Percentiles rank a stretch among this genome's conserved stretches.
Evolutionary conservation across 2,113 vertebrate species (phyloP).

Genomic region (Castor canadensis): DNA sequence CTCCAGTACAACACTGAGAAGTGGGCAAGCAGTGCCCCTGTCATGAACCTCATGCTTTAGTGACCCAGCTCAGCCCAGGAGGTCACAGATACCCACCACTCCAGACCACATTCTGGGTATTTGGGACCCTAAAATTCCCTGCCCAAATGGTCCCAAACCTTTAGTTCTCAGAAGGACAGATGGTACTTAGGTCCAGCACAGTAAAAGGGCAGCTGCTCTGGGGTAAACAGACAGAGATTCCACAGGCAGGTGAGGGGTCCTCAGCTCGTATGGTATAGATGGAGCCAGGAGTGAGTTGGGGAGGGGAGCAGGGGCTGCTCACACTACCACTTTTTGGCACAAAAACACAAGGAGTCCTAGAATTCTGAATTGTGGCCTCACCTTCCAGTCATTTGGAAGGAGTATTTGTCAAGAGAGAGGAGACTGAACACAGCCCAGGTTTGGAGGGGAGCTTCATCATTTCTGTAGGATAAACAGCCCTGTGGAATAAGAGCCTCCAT

Average conservation of each 20-base stretch:
- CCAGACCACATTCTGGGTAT: background rate
- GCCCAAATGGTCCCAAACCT: background rate
- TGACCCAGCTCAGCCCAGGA: background rate
- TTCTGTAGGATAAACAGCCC: background rate
- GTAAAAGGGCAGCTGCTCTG: background rate
- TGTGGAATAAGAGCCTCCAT: too few relatives aligned
- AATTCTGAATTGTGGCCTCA: background rate
- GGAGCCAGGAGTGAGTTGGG: background rate
- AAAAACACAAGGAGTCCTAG: background rate
- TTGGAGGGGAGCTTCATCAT: background rate
- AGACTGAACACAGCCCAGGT: background rate
- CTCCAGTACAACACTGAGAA: background rate
- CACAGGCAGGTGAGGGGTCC: background rate
- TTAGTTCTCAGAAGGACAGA: background rate
- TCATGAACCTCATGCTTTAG: background rate
- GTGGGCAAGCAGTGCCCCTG: background rate
- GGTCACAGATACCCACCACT: background rate
- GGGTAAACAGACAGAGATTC: background rate
- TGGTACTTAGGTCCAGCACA: background rate
- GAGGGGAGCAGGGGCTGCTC: accelerated
- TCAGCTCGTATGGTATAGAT: accelerated
- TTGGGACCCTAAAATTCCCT: background rate
- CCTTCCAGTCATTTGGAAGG: background rate
- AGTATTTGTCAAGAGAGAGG: background rate
- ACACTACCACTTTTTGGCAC: background rate